Evolutionary conservation across 2,888 invertebrate genomes (phyloP).

Genomic region (Erynnis tages): DNA sequence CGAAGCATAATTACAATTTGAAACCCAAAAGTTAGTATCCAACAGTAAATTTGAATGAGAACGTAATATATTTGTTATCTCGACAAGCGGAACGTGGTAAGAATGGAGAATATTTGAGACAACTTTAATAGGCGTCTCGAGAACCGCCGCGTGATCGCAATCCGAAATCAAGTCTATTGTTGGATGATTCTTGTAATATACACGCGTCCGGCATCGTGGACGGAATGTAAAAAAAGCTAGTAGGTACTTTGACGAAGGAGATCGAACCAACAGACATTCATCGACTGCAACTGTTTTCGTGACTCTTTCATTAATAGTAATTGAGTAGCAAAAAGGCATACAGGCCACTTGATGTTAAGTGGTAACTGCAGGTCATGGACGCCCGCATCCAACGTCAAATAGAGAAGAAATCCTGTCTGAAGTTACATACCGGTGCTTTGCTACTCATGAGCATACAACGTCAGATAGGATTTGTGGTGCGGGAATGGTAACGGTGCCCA

Average conservation of each 20-base stretch:
- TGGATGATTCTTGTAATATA: not conserved
- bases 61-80: not conserved
- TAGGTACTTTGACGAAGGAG: not conserved
- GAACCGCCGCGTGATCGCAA: not conserved
- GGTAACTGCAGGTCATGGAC: too few relatives aligned
- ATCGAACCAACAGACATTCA: too few relatives aligned
- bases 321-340: too few relatives aligned
- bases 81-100: not conserved
- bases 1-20: not conserved
- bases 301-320: too few relatives aligned
- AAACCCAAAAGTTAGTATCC: not conserved
- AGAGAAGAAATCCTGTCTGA: too few relatives aligned
- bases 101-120: not conserved
- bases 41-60: not conserved
- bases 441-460: too few relatives aligned
- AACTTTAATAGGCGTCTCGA: constrained; percentile 8
- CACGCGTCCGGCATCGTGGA: not conserved
- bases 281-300: too few relatives aligned
- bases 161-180: not conserved
- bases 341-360: too few relatives aligned
- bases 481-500: too few relatives aligned
- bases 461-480: too few relatives aligned
- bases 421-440: too few relatives aligned
- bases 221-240: not conserved
- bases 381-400: too few relatives aligned